Percentiles rank a stretch among this genome's conserved stretches.
Conservation (phyloP, 2,888 invertebrate genomes). For the Xestobium rufovillosum region DNA sequence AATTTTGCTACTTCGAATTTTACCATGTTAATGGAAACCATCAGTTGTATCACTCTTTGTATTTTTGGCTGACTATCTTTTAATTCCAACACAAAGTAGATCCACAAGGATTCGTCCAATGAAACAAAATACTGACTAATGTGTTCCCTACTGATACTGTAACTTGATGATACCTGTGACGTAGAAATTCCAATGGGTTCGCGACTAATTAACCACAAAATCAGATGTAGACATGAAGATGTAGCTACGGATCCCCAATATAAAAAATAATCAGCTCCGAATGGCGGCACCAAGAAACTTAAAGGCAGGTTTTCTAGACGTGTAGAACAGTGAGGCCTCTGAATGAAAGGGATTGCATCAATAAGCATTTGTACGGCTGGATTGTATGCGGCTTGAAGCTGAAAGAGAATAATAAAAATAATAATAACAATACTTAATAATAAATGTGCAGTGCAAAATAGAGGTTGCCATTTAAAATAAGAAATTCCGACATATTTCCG, state of each 20-base stretch:
- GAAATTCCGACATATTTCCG: too few relatives aligned
- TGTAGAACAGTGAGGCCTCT: slow-evolving; percentile 45
- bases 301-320: slow-evolving; percentile 48
- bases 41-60: too few relatives aligned
- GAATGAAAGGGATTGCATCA: slow-evolving; percentile 47
- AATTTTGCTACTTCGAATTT: too few relatives aligned
- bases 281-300: slow-evolving; percentile 47
- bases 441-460: too few relatives aligned
- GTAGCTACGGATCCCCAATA: slow-evolving; percentile 55
- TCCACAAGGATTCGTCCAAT: too few relatives aligned
- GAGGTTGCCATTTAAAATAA: too few relatives aligned
- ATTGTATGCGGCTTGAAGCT: slow-evolving; percentile 49
- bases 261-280: slow-evolving; percentile 54
- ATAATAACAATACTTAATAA: too few relatives aligned
- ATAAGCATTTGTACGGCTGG: slow-evolving; percentile 41
- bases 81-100: too few relatives aligned
- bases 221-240: slow-evolving; percentile 41
- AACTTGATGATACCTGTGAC: slow-evolving; percentile 56
- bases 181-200: slow-evolving; percentile 49
- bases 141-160: too few relatives aligned
- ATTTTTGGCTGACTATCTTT: too few relatives aligned
- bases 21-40: too few relatives aligned
- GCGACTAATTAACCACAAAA: slow-evolving; percentile 58
- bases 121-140: too few relatives aligned
- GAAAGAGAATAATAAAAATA: slow-evolving; percentile 21